These are phyloP conservation scores for Crenichthys baileyi DNA, from an alignment of 2,797 vertebrate genomes.

Conservation along the genomic window DNA sequence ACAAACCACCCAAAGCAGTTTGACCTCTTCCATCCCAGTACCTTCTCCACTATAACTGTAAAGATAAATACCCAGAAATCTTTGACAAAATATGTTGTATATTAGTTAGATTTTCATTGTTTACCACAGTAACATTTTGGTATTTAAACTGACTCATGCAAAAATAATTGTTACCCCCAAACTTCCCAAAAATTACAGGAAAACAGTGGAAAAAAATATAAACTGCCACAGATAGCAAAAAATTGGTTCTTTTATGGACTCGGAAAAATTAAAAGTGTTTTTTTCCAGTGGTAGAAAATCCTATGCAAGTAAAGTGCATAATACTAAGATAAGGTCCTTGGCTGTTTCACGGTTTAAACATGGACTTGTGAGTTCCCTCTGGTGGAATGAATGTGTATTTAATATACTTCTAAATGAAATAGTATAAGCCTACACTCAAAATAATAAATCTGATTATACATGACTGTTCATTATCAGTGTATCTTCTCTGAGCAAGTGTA, in stretches of 20 bases:
- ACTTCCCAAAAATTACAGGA: not conserved
- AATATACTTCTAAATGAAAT: not conserved
- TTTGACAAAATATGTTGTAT: too few relatives aligned
- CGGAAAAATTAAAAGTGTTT: not conserved
- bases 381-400: constrained; percentile 6
- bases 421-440: not conserved
- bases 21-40: not conserved
- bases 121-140: not conserved
- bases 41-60: not conserved
- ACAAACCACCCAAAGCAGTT: not conserved
- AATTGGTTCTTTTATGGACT: not conserved
- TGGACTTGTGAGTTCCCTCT: not conserved
- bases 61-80: not conserved
- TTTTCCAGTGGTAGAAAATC: not conserved
- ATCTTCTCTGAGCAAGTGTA: not conserved
- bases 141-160: not conserved
- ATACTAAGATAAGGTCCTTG: not conserved
- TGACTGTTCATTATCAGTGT: not conserved
- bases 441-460: constrained; percentile 1
- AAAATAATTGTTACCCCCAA: not conserved
- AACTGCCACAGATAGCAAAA: not conserved
- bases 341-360: not conserved
- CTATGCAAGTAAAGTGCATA: not conserved
- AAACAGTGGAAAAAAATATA: not conserved
- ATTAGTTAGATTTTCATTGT: not conserved